Base-by-base conservation (phyloP, 1,140 invertebrate genomes). In the Drosophila kohkoa region DNA sequence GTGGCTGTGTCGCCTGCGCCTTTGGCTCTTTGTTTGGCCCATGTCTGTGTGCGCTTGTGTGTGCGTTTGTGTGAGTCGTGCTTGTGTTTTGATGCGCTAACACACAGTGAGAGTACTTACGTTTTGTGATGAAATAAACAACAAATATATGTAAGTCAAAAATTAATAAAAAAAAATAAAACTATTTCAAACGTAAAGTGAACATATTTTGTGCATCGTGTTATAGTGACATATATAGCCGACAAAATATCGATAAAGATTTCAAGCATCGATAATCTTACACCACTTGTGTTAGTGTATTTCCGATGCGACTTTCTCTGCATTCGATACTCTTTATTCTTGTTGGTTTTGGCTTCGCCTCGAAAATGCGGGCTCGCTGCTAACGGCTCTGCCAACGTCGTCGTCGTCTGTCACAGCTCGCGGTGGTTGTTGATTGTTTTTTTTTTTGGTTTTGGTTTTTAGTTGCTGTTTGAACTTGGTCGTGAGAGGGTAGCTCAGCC, bases 381-480 rank as follows among this genome's bases (percentile, higher is more conserved):
- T 48, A 66, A 66, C 83, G 59, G 51, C 82, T 71, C 82, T 69
- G 82, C 81, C 49, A 74, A 49, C 67, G 80, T 79, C 55, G 86
- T 49, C 64, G 76, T 63, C 64, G 73, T 73, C 78, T 71, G 72
- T 79, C 79, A 74, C 43, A 65, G 41, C 63, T 76, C 69, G 81
- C 77, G 81, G 85, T 89, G 81, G 85, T 90, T 89, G 86, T 86
- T 89, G 81, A 86, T 90, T 89, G 86, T 86, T 82, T 80, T 90
- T 79, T 85, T 71, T 89, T 81, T 83, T 91, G 81, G 80, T 83
- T 82, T 88, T 81, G 83, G 75, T 83, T 88, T 91, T 92, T 88
- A 92, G 81, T 92, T 75, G 83, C 79, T 81, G 80, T 90, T 90
- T 92, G 90, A 92, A 92, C 90, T 89, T 92, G 90, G 90, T 89